Base-by-base conservation (phyloP, 2,113 vertebrate species). In the Vicugna pacos region DNA sequence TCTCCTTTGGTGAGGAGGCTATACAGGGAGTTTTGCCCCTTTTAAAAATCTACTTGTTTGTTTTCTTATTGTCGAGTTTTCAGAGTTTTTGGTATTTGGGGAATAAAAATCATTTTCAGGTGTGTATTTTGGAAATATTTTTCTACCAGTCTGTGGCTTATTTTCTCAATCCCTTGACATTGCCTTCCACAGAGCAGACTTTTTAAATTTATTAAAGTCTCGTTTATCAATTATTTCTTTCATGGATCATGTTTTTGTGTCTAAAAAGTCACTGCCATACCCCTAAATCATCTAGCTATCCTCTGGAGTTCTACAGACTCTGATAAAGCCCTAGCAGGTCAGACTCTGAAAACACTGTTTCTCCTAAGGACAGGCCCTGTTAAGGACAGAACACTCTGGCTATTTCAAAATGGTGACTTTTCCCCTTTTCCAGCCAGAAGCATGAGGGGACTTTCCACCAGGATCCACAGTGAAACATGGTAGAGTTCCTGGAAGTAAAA, bases 41-140 rank as follows among this genome's bases (percentile, higher is more conserved):
- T 87, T 75, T 80, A 35, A 67, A n/a, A 95, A 91, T 28, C 30
- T 22, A n/a, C 28, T 70, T 35, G 46, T 79, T 64, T 54, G 35
- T 89, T 89, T 69, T 76, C 38, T 69, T 52, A 60, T 54, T 73
- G 56, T 32, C 79, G 10, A 79, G 8, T 28, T 85, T 65, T 35
- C 67, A 32, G 38, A 60, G 69, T 76, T 95, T 75, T 82, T 72
- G 28, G 35, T 82, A 38, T 82, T 75, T 76, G 19, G 32, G 38
- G 38, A 5, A 60, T 76, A 95, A 90, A 35, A 80, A 32, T 69
- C 8, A 1, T 96, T 56, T 64, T 80, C 22, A 50, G 19, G 64
- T 93, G 4, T 56, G 12, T 65, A 72, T 85, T 72, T 73, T 72
- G 14, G 26, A 90, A 93, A 79, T 58, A 90, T 73, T 86, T 93